Base-by-base conservation (phyloP, 2,888 invertebrate species). In the Dyspetes luteomarginatus region DNA sequence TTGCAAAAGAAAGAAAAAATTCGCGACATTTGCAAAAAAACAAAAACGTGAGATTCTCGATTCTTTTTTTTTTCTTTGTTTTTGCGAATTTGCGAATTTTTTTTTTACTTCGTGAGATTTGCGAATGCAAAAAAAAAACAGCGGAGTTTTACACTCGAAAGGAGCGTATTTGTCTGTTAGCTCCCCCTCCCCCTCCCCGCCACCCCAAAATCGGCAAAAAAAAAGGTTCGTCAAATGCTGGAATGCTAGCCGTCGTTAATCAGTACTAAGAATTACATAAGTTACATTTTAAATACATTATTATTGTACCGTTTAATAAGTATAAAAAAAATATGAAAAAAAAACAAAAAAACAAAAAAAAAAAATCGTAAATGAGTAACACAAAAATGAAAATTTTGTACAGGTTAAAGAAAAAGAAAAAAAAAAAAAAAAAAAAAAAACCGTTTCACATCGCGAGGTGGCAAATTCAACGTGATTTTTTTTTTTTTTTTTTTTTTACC, bases 141-240 rank as follows among this genome's bases (percentile, higher is more conserved):
- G 17, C 26, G 76, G 68, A 85, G 89, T 90, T 88, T 88, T 88
- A 88, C 88, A 88, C 88, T 89, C 87, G 84, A 89, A n/a, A 86
- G 91, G 91, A 90, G 91, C 91, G 86, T 90, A 90, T 91, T 91
- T 92, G 92, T 92, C 92, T 92, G 92, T 92, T 92, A 92, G 92
- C 92, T 91, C 91, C 91, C n/a, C n/a, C n/a, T n/a, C n/a, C n/a
- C n/a, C n/a, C n/a, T n/a, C n/a, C n/a, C n/a, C n/a, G n/a, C n/a
- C n/a, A n/a, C n/a, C n/a, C n/a, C n/a, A n/a, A n/a, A 88, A 88
- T 90, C 89, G 89, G 90, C 91, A 91, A 90, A n/a, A n/a, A n/a
- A n/a, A n/a, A 91, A 90, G 89, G 90, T 89, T 91, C 90, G 91
- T 91, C 90, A 88, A n/a, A n/a, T 86, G 91, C 91, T 91, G 91